A percentile compares a stretch with the other conserved stretches of the same genome.
Conservation (phyloP, 2,888 invertebrate genomes). For the Cataglyphis cursor region DNA sequence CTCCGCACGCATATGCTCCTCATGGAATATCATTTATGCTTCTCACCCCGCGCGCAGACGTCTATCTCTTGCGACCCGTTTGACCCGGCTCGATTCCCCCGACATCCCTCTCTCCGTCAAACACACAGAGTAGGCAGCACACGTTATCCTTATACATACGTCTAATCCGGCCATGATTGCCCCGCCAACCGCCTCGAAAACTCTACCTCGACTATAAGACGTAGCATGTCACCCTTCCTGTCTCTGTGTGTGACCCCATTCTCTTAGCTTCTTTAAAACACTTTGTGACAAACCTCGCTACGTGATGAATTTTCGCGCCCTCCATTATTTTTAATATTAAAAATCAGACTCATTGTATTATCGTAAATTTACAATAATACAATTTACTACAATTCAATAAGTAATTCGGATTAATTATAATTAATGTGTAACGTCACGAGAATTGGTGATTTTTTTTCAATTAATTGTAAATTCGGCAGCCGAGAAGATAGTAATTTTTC, state of each 20-base stretch:
- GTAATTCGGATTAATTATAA: not conserved
- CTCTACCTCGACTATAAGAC: constrained; percentile 62
- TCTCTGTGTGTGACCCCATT: constrained; percentile 55
- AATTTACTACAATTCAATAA: not conserved
- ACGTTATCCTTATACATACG: constrained; percentile 79
- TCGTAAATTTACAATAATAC: not conserved
- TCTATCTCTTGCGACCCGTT: constrained; percentile 77
- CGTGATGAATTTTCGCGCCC: constrained; percentile 50
- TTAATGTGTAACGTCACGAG: not conserved
- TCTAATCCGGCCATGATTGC: constrained; percentile 85
- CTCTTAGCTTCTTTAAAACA: constrained; percentile 50
- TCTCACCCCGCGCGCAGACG: constrained; percentile 79
- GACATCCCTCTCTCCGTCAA: constrained; percentile 65
- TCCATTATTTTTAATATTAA: constrained; percentile 14
- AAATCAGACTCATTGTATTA: not conserved
- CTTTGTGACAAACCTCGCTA: constrained; percentile 63
- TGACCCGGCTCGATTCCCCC: constrained; percentile 71
- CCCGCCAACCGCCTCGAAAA: constrained; percentile 75
- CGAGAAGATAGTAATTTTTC: constrained; percentile 77
- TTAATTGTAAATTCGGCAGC: constrained; percentile 25
- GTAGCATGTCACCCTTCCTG: constrained; percentile 56
- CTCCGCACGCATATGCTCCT: constrained; percentile 85
- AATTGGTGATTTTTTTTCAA: not conserved
- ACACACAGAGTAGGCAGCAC: constrained; percentile 60
- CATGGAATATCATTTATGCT: constrained; percentile 86